These are phyloP conservation scores for Tupaia tana DNA, from an alignment of 2,113 vertebrate species.

Conservation along the genomic window DNA sequence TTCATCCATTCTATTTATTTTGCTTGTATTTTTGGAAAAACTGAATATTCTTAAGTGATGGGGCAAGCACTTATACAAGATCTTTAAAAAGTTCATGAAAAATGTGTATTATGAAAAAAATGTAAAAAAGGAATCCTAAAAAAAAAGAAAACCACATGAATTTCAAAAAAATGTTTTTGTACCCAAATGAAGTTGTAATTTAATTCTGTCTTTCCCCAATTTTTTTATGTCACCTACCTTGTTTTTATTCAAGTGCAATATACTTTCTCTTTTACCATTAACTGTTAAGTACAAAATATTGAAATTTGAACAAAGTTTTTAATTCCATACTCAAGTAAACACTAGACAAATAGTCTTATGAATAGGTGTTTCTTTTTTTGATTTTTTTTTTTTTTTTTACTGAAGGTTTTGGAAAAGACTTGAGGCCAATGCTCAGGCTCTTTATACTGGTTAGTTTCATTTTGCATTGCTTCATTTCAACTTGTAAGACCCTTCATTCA, in stretches of 20 bases:
- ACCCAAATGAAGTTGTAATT: no score
- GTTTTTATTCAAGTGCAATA: constrained; percentile 17
- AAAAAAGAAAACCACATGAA: no score
- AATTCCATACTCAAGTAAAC: background rate
- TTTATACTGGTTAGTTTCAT: background rate
- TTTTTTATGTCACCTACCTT: no score
- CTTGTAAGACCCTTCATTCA: background rate
- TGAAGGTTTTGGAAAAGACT: background rate
- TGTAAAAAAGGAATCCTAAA: no score
- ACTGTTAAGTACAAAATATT: constrained; percentile 11
- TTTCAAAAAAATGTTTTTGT: no score
- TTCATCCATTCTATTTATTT: constrained; percentile 26
- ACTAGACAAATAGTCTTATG: constrained; percentile 1
- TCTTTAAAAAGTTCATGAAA: no score
- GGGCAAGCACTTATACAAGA: background rate
- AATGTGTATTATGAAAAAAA: no score
- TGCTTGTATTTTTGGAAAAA: constrained; percentile 29
- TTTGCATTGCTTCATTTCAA: constrained; percentile 6
- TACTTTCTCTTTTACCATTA: constrained; percentile 14
- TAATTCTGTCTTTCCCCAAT: no score
- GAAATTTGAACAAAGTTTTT: constrained; percentile 8
- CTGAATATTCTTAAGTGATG: constrained; percentile 36
- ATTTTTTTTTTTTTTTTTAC: background rate
- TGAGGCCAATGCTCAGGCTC: background rate
- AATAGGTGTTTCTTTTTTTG: background rate